Conservation (phyloP, 2,888 invertebrate genomes). For the Phrixothrix hirtus region DNA sequence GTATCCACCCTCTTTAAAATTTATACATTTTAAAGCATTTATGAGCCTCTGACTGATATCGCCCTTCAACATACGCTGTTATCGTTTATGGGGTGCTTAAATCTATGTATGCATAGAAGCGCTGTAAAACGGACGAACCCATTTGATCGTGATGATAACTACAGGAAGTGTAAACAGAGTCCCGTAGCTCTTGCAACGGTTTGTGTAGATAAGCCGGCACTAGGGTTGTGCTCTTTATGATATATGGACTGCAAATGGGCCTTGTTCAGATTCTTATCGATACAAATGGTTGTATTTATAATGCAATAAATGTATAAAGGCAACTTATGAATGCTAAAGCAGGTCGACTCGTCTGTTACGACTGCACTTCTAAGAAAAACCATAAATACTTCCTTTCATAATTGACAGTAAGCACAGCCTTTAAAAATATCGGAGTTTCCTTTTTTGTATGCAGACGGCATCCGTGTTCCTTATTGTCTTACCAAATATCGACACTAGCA, state of each 20-base stretch:
- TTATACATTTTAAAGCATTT: constrained; percentile 18
- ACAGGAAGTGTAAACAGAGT: constrained; percentile 47
- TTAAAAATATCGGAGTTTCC: too few relatives aligned
- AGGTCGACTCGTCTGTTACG: background rate
- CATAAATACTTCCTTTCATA: background rate
- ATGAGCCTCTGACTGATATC: constrained; percentile 25
- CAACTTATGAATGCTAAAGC: constrained; percentile 17
- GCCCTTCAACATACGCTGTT: constrained; percentile 38
- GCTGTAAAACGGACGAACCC: constrained; percentile 29
- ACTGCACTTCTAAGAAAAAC: background rate
- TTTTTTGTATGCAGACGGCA: too few relatives aligned
- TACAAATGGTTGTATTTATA: constrained; percentile 30
- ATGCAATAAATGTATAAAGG: constrained; percentile 26
- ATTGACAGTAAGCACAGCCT: background rate
- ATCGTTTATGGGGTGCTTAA: constrained; percentile 41
- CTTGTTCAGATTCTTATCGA: constrained; percentile 30
- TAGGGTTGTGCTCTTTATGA: constrained; percentile 39
- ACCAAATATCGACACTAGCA: too few relatives aligned
- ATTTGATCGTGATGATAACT: constrained; percentile 39
- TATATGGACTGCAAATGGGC: constrained; percentile 36
- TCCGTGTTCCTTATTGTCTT: too few relatives aligned
- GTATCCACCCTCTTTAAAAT: constrained; percentile 6
- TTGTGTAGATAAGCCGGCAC: constrained; percentile 41
- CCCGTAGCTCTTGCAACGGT: constrained; percentile 44
- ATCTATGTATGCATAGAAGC: constrained; percentile 35